Evolutionary conservation across 1,140 invertebrate species (phyloP).

Genomic region (Dendroctonus ponderosae): DNA sequence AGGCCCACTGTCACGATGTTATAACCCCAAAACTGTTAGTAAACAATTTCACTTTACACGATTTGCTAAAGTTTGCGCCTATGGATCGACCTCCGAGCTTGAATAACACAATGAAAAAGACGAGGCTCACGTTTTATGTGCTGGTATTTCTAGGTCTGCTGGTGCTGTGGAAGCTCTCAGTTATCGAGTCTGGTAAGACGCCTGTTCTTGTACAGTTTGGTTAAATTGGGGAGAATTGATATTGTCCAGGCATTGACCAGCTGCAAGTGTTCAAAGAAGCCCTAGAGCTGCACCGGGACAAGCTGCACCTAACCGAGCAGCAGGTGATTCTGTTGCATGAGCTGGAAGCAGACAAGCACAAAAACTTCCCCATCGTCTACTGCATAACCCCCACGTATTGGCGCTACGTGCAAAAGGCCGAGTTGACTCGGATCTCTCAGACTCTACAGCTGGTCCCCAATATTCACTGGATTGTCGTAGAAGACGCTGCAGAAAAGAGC

Average conservation of each 20-base stretch:
- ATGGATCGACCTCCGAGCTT: conserved; percentile 39
- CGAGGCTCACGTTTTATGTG: conserved; percentile 24
- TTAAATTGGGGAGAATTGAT: not conserved
- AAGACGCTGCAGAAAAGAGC: conserved; percentile 79
- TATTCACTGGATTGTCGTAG: conserved; percentile 94
- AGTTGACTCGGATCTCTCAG: conserved; percentile 88
- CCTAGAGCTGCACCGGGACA: conserved; percentile 43
- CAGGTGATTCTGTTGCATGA: conserved; percentile 44
- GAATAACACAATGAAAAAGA: conserved; percentile 38
- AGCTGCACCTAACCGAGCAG: conserved; percentile 44
- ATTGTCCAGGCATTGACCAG: conserved; percentile 38
- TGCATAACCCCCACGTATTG: conserved; percentile 92
- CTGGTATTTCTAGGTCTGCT: conserved; percentile 30
- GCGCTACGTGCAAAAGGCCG: conserved; percentile 89
- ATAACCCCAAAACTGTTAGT: too few species aligned
- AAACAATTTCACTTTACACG: too few species aligned
- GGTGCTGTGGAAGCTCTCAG: conserved; percentile 45
- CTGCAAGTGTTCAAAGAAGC: conserved; percentile 39
- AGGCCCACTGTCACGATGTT: too few species aligned
- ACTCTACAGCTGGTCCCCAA: conserved; percentile 85
- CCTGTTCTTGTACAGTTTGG: not conserved
- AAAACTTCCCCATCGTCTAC: conserved; percentile 68
- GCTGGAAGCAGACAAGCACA: conserved; percentile 34
- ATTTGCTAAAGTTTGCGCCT: too few species aligned
- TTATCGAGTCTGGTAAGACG: conserved; percentile 43